phyloP scores from a whole-genome alignment of 2,888 invertebrate genomes.

The Rhamphomyia laevipes region DNA sequence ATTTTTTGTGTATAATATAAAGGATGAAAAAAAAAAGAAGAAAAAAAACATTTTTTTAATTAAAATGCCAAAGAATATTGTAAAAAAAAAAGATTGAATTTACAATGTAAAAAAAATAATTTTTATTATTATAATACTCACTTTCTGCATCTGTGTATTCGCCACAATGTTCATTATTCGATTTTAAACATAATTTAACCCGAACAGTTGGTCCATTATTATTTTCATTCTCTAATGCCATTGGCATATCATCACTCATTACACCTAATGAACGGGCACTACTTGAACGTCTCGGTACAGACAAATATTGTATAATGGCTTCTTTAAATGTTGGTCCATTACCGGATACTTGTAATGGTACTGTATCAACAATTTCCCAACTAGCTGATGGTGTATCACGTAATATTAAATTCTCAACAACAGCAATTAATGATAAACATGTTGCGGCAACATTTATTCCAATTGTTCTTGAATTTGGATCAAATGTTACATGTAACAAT shows the following conservation, averaged over 20 bases:
- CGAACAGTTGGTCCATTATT: slow-evolving; percentile 52
- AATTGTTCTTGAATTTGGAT: slow-evolving; percentile 61
- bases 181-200: slow-evolving; percentile 69
- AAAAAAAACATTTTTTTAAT: not conserved
- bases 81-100: not conserved
- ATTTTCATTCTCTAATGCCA: slow-evolving; percentile 47
- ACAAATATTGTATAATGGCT: slow-evolving; percentile 51
- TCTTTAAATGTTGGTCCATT: slow-evolving; percentile 58
- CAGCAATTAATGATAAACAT: slow-evolving; percentile 63
- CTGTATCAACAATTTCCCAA: slow-evolving; percentile 62
- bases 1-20: too few species aligned
- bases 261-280: slow-evolving; percentile 42
- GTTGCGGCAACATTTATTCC: slow-evolving; percentile 72
- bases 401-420: slow-evolving; percentile 57
- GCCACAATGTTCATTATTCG: slow-evolving; percentile 71
- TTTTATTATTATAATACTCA: slow-evolving; percentile 47
- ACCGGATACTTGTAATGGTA: slow-evolving; percentile 61
- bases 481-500: slow-evolving; percentile 70
- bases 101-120: not conserved
- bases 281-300: slow-evolving; percentile 37
- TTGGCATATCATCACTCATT: slow-evolving; percentile 39
- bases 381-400: slow-evolving; percentile 44
- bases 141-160: slow-evolving; percentile 74
- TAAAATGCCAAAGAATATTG: not conserved
- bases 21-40: not conserved